phyloP scores from a whole-genome alignment of 1,140 invertebrate genomes.

The Drosophila saltans region DNA sequence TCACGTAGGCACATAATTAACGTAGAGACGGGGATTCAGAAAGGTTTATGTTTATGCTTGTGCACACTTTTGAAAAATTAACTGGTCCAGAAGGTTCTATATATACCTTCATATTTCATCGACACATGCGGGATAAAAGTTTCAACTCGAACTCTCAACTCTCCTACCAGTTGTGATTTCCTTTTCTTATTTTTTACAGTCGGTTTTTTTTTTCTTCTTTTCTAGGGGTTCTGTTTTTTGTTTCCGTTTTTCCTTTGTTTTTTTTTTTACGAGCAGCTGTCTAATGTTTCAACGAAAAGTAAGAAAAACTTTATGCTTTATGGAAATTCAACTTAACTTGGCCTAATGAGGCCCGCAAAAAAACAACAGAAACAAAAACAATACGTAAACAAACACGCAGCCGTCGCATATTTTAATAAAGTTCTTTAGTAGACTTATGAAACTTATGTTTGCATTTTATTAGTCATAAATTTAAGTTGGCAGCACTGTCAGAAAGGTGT shows the following conservation, averaged over 20 bases:
- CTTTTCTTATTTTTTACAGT: conserved; percentile 36
- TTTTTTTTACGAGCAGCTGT: conserved; percentile 66
- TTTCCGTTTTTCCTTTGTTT: conserved; percentile 49
- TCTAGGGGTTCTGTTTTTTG: conserved; percentile 49
- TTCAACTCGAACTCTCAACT: conserved; percentile 27
- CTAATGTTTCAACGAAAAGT: conserved; percentile 40
- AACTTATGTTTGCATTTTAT: conserved; percentile 73
- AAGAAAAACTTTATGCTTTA: conserved; percentile 63
- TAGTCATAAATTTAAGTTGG: conserved; percentile 66
- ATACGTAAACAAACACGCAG: conserved; percentile 16
- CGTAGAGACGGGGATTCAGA: conserved; percentile 25
- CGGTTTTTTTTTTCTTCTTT: not conserved
- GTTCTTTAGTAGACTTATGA: conserved; percentile 49
- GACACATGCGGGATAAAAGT: conserved; percentile 55
- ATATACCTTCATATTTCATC: conserved; percentile 66
- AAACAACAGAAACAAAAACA: conserved; percentile 24
- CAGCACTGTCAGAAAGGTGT: conserved; percentile 18
- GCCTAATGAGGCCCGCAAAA: conserved; percentile 64
- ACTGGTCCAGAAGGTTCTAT: conserved; percentile 52
- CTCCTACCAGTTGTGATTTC: conserved; percentile 16
- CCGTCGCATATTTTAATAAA: conserved; percentile 77
- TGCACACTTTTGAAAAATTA: conserved; percentile 42
- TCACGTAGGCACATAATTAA: conserved; percentile 72
- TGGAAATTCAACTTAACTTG: conserved; percentile 74
- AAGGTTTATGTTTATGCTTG: not conserved